Conservation (phyloP, 2,797 vertebrate species). For the Ctenopoma multispine region DNA sequence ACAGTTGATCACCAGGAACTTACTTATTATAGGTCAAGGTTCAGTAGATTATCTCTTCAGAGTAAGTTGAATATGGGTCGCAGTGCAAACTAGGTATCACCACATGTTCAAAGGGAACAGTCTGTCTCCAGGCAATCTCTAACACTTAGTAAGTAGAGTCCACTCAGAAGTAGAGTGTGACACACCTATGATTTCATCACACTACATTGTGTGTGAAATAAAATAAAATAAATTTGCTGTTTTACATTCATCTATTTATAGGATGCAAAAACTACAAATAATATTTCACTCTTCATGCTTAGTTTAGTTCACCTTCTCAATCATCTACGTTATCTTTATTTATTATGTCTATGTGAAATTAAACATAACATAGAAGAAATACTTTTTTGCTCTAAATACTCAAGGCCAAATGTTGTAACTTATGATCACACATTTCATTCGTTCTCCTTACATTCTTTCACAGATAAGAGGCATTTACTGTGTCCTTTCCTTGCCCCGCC, state of each 20-base stretch:
- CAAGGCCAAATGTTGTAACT: conserved; percentile 30
- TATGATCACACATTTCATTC: conserved; percentile 71
- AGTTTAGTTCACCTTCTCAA: neutral
- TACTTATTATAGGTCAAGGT: neutral
- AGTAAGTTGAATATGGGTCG: conserved; percentile 42
- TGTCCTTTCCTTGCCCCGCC: conserved; percentile 77
- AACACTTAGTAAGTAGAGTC: conserved; percentile 15
- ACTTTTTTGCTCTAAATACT: neutral
- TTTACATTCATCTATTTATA: neutral
- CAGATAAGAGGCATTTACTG: conserved; percentile 56
- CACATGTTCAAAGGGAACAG: conserved; percentile 25
- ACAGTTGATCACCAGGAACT: neutral
- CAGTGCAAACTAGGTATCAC: conserved; percentile 29
- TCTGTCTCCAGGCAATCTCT: conserved; percentile 30
- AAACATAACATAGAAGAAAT: neutral
- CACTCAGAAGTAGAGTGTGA: neutral
- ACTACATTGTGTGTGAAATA: neutral
- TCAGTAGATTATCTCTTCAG: conserved; percentile 20
- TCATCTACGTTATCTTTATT: neutral
- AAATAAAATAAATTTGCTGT: neutral
- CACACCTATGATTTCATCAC: conserved; percentile 24
- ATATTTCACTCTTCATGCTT: neutral
- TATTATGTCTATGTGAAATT: neutral
- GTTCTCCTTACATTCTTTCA: conserved; percentile 60
- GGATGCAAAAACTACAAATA: neutral